Evolutionary conservation across 2,888 invertebrate genomes (phyloP).

Genomic region (Uropetala carovei): DNA sequence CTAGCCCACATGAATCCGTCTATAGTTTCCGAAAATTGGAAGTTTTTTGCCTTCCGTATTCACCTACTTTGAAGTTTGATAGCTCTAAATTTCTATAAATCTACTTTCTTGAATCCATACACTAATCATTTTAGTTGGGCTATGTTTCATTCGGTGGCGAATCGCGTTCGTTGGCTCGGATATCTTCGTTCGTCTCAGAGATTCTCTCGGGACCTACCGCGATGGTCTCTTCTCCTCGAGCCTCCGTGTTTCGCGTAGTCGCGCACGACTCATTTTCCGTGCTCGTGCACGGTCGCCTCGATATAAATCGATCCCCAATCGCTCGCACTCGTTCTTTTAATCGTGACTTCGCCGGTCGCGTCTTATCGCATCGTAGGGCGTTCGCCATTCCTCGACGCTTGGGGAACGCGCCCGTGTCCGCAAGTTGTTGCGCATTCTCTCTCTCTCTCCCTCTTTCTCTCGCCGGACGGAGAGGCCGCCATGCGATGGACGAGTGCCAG

Average conservation of each 20-base stretch:
- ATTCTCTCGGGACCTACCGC: no score
- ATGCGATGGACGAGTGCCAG: slow-evolving; percentile 46
- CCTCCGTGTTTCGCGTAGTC: background rate
- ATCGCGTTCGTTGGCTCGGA: no score
- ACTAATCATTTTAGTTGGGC: no score
- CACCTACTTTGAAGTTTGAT: no score
- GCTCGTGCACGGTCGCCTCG: background rate
- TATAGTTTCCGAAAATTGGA: background rate
- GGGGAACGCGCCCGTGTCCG: background rate
- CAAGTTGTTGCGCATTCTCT: background rate
- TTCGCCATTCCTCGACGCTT: background rate
- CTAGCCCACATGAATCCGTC: background rate
- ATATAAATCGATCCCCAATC: no score
- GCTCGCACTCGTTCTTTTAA: no score
- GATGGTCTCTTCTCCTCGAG: background rate
- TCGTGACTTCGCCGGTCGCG: no score
- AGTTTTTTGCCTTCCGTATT: background rate
- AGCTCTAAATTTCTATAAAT: no score
- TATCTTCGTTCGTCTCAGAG: no score
- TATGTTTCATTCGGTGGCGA: no score
- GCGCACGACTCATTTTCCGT: background rate
- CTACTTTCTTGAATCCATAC: no score
- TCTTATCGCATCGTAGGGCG: background rate
- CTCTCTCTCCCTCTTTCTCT: background rate
- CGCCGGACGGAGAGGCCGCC: background rate